Conservation (phyloP, 2,797 vertebrate genomes). For the Eulemur coronatus region DNA sequence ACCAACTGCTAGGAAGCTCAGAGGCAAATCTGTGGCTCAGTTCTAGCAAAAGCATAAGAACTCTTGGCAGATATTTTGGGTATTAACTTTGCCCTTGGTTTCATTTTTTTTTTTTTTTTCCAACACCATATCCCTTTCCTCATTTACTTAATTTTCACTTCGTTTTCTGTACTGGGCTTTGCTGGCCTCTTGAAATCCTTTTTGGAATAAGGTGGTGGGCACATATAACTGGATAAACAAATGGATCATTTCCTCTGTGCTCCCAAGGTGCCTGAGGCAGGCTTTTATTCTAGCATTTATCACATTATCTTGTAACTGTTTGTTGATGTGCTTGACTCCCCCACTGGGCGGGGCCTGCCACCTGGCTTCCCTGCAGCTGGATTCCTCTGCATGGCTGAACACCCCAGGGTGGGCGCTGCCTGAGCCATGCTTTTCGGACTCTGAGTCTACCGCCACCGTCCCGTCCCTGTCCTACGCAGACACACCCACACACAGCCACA, state of each 20-base stretch:
- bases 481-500: not conserved
- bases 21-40: not conserved
- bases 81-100: not conserved
- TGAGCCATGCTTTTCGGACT: not conserved
- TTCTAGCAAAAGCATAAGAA: not conserved
- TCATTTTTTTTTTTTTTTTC: not conserved
- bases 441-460: not conserved
- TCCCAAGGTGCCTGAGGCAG: not conserved
- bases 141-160: not conserved
- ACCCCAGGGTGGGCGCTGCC: not conserved
- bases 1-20: not conserved
- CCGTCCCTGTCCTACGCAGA: not conserved
- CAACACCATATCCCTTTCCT: not conserved
- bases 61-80: not conserved
- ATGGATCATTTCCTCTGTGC: not conserved
- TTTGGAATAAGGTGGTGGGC: not conserved
- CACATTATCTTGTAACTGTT: constrained; percentile 21
- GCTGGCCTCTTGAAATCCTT: not conserved
- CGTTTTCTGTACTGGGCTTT: not conserved
- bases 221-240: not conserved
- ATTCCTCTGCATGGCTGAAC: not conserved
- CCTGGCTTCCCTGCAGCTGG: constrained; percentile 24
- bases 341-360: not conserved
- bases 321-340: constrained; percentile 39
- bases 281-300: constrained; percentile 25